Evolutionary conservation across 2,113 vertebrate species (phyloP).

Genomic region (Anolis sagrei): DNA sequence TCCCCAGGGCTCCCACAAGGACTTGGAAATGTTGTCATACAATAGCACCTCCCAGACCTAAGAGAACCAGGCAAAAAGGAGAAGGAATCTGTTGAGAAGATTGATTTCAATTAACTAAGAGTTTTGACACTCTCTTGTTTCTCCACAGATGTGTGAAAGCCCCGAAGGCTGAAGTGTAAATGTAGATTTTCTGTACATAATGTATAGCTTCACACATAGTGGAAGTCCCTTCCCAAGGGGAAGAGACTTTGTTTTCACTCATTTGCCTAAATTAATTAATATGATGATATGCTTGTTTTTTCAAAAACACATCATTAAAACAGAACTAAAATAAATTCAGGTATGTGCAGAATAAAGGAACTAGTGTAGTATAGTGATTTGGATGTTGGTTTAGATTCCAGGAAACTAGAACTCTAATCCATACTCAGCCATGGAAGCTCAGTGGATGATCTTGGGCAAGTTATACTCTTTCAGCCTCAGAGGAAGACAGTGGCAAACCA

Average conservation of each 20-base stretch:
- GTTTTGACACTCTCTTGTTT: background rate
- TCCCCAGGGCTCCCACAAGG: background rate
- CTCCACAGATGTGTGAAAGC: background rate
- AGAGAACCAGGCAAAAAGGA: background rate
- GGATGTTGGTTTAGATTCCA: too few relatives aligned
- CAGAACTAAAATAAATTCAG: background rate
- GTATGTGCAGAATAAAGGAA: background rate
- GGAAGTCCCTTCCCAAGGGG: background rate
- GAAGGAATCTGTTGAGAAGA: background rate
- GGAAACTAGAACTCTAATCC: too few relatives aligned
- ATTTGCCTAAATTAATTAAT: slow-evolving; percentile 6
- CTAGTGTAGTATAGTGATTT: too few relatives aligned
- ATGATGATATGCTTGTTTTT: background rate
- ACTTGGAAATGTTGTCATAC: background rate
- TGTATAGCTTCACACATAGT: slow-evolving; percentile 15
- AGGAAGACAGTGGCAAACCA: too few relatives aligned
- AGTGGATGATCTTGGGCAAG: too few relatives aligned
- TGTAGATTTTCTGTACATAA: background rate
- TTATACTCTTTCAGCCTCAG: too few relatives aligned
- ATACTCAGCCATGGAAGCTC: too few relatives aligned
- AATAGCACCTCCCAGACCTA: background rate
- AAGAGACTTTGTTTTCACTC: background rate
- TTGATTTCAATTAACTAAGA: background rate
- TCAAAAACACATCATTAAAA: background rate
- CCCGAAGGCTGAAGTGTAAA: slow-evolving; percentile 5